Conservation (phyloP, 2,797 vertebrate species). For the Sibirionetta formosa region DNA sequence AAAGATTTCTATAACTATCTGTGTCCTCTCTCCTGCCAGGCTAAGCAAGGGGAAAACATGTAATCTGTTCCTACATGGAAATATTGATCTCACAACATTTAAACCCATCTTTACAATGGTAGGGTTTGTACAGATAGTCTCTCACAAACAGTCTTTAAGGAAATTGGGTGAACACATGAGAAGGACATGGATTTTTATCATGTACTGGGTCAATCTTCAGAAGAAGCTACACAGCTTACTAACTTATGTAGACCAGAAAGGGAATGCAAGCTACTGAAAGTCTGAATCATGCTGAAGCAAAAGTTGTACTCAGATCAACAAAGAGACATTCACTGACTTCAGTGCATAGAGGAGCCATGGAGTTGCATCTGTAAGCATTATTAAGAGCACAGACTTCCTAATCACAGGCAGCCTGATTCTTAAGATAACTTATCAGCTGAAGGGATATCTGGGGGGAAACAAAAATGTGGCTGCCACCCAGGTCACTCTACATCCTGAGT, state of each 20-base stretch:
- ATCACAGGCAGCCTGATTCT: not conserved
- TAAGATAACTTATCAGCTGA: not conserved
- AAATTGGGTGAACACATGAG: not conserved
- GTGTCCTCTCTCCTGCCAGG: not conserved
- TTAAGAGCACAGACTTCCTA: not conserved
- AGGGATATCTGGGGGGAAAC: not conserved
- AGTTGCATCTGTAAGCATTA: not conserved
- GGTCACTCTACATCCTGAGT: not conserved
- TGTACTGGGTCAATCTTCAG: not conserved
- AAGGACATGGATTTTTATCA: not conserved
- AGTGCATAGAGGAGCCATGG: fast-evolving
- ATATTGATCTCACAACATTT: not conserved
- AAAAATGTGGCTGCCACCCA: not conserved
- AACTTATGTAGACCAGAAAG: not conserved
- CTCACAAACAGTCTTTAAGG: not conserved
- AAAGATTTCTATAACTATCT: not conserved
- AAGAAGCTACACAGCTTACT: not conserved
- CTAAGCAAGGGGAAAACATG: not conserved
- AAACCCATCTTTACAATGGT: not conserved
- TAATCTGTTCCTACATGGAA: not conserved
- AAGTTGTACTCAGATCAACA: not conserved
- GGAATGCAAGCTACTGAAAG: not conserved
- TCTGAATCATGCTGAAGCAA: not conserved
- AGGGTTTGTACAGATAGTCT: not conserved
- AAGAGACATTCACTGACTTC: not conserved